These are phyloP conservation scores for Tachyglossus aculeatus DNA, from an alignment of 2,797 vertebrate species.

Conservation along the genomic window DNA sequence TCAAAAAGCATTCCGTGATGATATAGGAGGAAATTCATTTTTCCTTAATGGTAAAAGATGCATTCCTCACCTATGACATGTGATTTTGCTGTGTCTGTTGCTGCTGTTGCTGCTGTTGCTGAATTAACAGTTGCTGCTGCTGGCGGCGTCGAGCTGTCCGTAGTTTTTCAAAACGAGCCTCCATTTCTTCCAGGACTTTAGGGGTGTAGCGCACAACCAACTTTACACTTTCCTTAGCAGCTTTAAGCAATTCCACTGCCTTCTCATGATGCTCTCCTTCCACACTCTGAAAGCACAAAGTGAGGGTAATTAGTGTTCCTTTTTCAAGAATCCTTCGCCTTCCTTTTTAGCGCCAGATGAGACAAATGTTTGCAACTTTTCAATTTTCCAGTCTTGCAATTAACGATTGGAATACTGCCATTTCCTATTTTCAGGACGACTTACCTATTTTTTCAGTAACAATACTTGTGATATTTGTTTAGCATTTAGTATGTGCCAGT, in stretches of 20 bases:
- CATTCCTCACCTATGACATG: conserved; percentile 93
- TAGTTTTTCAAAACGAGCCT: conserved; percentile 96
- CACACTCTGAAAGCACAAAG: conserved; percentile 83
- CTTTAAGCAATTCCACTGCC: conserved; percentile 95
- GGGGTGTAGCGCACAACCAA: conserved; percentile 98
- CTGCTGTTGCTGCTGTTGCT: conserved; percentile 89
- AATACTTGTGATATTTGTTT: no score
- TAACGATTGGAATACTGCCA: no score
- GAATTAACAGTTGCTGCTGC: conserved; percentile 94
- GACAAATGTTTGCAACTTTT: no score
- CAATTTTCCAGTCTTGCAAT: no score
- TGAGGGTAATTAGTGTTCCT: not conserved
- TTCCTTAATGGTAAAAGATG: no score
- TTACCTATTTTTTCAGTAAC: no score
- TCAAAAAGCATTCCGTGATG: no score
- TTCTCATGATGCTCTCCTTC: conserved; percentile 98
- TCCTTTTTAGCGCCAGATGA: no score
- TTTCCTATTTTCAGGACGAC: no score
- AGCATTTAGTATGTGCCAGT: no score
- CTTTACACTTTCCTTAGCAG: conserved; percentile 95
- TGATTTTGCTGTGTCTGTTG: conserved; percentile 92
- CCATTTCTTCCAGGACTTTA: conserved; percentile 99
- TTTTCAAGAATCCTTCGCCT: not conserved
- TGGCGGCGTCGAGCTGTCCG: conserved; percentile 93
- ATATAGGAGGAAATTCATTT: no score